Conservation (phyloP, 2,113 vertebrate genomes). For the Triplophysa siluroides region DNA sequence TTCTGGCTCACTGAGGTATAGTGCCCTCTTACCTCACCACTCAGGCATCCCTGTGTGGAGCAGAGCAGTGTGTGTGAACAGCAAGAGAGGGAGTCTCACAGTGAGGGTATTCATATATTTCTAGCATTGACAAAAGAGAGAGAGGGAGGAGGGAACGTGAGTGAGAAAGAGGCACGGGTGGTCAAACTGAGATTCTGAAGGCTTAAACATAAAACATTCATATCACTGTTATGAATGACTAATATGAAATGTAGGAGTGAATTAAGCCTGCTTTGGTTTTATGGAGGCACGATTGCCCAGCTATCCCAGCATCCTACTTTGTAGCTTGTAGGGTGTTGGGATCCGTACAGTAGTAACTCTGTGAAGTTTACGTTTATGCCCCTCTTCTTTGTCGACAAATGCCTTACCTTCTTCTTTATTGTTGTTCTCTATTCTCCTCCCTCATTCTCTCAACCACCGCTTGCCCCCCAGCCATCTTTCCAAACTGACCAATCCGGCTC, state of each 20-base stretch:
- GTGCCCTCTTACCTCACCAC: constrained; percentile 76
- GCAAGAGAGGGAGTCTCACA: constrained; percentile 76
- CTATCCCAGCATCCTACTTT: background rate
- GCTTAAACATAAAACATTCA: constrained; percentile 41
- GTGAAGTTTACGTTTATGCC: background rate
- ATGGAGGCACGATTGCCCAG: background rate
- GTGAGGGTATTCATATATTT: constrained; percentile 77
- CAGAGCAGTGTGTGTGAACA: constrained; percentile 61
- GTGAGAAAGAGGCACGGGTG: constrained; percentile 22
- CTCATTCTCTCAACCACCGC: background rate
- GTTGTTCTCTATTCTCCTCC: constrained; percentile 1
- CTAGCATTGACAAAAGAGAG: constrained; percentile 68
- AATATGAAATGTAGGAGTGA: constrained; percentile 21
- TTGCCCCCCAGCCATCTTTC: background rate
- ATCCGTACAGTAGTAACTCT: background rate
- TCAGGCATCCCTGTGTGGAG: constrained; percentile 77
- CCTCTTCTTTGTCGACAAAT: background rate
- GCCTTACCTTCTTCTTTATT: background rate
- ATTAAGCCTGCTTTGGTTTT: constrained; percentile 6
- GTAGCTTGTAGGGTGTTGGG: background rate
- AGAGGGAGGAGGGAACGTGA: constrained; percentile 55
- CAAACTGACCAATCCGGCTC: constrained; percentile 58
- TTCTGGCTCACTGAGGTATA: constrained; percentile 57
- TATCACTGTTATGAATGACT: constrained; percentile 37
- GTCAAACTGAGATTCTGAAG: constrained; percentile 41